Evolutionary conservation across 2,797 vertebrate species (phyloP), one percentile per base, ranked within the genome.

Genomic region (Eupleurogrammus muticus): DNA sequence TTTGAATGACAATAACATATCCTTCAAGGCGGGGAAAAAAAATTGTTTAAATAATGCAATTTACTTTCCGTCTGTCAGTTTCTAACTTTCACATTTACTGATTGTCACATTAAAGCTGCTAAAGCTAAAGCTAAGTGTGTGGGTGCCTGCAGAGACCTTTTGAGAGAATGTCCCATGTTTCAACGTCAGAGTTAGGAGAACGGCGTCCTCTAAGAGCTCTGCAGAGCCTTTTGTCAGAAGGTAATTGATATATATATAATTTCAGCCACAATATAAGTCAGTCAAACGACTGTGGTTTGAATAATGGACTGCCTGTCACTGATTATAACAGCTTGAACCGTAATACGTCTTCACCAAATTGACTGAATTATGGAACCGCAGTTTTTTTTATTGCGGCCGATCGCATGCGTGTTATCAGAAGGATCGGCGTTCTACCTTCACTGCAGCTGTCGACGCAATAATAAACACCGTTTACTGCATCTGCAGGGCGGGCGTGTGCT

Each of bases 61-160:
- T 55, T 38, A 46, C 57, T 9, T 63, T 23, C 35, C 60, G 2
- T 54, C 62, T 70, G 63, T 80, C 68, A 52, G 32, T 72, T 73
- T 61, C 35, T 77, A 81, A 58, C 19, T 35, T 73, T 70, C 14
- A 73, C 71, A 55, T 80, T 80, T 71, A 67, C 56, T 70, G 70
- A 72, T 81, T 54, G 5, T 46, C 52, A 70, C 67, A 71, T 75
- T 62, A 75, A 73, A 69, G 49, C 58, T 46, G 63, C 19, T 52
- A 42, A 28, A 28, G 28, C 28, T 28, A 28, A 28, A 28, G 28
- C 28, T 28, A 28, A 28, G 38, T 60, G 53, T 76, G 54, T 69
- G 12, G 53, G 38, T 40, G 24, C 71, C 65, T 21, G 20, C 65
- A 49, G 54, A 61, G 70, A 75, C 57, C 82, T 73, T 64, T 44